These are phyloP conservation scores for Malurus leucopterus DNA, from an alignment of 2,797 vertebrate genomes.

Conservation along the genomic window DNA sequence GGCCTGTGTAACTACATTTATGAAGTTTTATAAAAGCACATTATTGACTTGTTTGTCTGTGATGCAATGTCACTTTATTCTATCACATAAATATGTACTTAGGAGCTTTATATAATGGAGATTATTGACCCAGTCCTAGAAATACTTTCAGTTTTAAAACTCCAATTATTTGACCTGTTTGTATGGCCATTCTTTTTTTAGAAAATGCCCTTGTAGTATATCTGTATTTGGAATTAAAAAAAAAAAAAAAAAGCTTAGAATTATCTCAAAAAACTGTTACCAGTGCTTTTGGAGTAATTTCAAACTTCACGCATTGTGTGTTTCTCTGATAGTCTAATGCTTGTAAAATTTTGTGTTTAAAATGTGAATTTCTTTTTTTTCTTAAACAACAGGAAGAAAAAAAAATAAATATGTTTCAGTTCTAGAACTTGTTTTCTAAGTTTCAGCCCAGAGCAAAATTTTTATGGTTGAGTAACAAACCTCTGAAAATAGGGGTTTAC, in stretches of 20 bases:
- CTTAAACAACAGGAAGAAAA: background rate
- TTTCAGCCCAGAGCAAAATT: constrained; percentile 22
- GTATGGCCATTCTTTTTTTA: background rate
- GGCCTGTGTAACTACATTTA: background rate
- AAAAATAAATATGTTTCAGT: background rate
- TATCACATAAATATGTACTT: background rate
- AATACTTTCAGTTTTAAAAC: background rate
- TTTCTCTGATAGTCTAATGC: background rate
- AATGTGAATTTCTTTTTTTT: background rate
- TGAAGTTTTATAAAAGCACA: background rate
- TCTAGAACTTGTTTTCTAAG: background rate
- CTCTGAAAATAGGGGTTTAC: constrained; percentile 38
- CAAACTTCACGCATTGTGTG: background rate
- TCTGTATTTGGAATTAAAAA: background rate
- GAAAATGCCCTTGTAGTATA: background rate
- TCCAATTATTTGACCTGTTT: background rate
- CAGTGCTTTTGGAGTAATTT: background rate
- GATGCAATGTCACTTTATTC: background rate
- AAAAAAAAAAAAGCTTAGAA: background rate
- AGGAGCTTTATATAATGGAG: background rate
- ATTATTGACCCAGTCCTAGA: background rate
- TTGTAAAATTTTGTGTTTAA: background rate
- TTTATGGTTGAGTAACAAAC: constrained; percentile 28
- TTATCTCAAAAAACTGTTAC: background rate
- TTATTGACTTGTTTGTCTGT: background rate